Base-by-base conservation (phyloP, 2,888 invertebrate genomes). In the Camptogramma bilineatum region DNA sequence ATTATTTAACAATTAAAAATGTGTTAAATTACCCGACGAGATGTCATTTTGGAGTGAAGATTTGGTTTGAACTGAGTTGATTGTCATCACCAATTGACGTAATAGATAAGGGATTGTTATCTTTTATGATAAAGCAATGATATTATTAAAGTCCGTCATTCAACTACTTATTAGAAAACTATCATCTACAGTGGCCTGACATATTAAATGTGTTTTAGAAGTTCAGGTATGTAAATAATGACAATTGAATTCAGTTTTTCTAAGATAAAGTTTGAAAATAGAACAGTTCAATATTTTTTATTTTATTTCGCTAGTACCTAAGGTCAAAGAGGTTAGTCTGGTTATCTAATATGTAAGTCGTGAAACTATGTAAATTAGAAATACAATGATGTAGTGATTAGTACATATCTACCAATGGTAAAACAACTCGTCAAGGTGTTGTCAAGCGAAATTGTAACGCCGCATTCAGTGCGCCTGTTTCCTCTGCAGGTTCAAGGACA, bases 31-130 rank as follows among this genome's bases (percentile, higher is more conserved):
- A 93, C 92, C 92, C 92, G 86, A 76, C 86, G 87, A 71, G 80
- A 76, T 80, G 86, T 81, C 92, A 92, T 93, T 83, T 84, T 91
- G 86, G 80, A 75, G 79, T 76, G 80, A 82, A 83, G 84, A 82
- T 83, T 83, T 75, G 75, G 85, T 84, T 81, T 79, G 77, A 78
- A 92, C 91, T 93, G 82, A 89, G 82, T 83, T 84, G 83, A 82
- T 80, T 74, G 78, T 76, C 79, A 85, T 81, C 79, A 78, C 73
- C 73, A 68, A 70, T 81, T 85, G 83, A 88, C 87, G 81, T 87
- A 86, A 84, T 73, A 83, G 92, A 93, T 92, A 92, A 89, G 82
- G 76, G 69, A 69, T 79, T 28, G 28, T 28, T 90, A 90, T 90
- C 87, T 81, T 83, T 78, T 86, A 73, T 85, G 78, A 76, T 71